These are phyloP conservation scores for Mercenaria mercenaria DNA, from an alignment of 1,140 invertebrate genomes.

Conservation along the genomic window DNA sequence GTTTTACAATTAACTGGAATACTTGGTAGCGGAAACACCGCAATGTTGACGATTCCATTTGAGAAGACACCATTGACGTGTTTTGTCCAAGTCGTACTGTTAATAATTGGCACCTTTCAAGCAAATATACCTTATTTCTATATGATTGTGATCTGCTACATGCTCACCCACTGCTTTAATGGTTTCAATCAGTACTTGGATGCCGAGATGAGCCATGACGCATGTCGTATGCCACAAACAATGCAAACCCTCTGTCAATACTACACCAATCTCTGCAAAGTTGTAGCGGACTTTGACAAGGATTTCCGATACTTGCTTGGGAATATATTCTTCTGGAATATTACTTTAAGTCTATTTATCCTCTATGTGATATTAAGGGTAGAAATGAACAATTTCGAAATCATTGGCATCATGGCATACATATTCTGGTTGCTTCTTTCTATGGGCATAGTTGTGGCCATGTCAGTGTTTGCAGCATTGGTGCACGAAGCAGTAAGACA, in stretches of 20 bases:
- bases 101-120: neutral
- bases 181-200: neutral
- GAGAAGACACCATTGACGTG: neutral
- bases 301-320: constrained; percentile 12
- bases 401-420: neutral
- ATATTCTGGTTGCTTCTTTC: neutral
- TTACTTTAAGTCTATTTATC: neutral
- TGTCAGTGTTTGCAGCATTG: neutral
- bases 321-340: constrained; percentile 10
- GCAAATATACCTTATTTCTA: neutral
- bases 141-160: neutral
- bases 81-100: neutral
- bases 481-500: constrained; percentile 26
- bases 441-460: neutral
- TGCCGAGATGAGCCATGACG: neutral
- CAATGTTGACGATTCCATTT: neutral
- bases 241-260: neutral
- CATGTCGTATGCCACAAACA: neutral
- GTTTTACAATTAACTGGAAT: neutral
- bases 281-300: neutral
- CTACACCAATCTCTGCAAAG: neutral
- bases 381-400: neutral
- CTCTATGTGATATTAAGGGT: neutral
- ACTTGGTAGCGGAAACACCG: neutral
- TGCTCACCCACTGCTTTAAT: neutral